Evolutionary conservation across 2,113 vertebrate species (phyloP), one percentile per base, ranked within the genome.

Genomic region (Cyprinodon brontotheroides): DNA sequence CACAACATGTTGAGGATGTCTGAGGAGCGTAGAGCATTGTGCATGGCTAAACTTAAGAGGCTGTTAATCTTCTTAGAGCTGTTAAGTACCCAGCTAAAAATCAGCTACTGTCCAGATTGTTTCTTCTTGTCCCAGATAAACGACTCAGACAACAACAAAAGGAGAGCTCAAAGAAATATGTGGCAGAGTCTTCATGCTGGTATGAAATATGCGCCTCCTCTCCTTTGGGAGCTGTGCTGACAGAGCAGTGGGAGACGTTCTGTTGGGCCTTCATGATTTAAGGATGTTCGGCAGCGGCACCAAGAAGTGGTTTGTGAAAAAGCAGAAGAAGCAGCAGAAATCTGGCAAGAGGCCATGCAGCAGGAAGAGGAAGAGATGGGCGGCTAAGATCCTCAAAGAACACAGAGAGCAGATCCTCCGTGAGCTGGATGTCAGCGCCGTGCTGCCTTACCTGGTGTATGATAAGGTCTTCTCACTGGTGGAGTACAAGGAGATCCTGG

Each of bases 11-110:
- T 70, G 80, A 74, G 80, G 61, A 61, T 80, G 81, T 90, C 75
- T 79, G 76, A 68, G n/a, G 70, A 7, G 72, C 59, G 74, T 73
- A 79, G 83, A 93, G 87, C 88, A 80, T 87, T 93, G 86, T 93
- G 81, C 90, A 89, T 90, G 89, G 91, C 92, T 89, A 91, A 94
- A 92, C 94, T 95, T 93, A 95, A 91, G 79, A 89, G 81, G 83
- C 90, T 89, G 48, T 36, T 95, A 97, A 97, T 98, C 96, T 96
- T 96, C 96, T 97, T 96, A 96, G 85, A 84, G 84, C 88, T 75
- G 74, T 85, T 93, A 94, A 94, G 94, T 93, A 91, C 89, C 83
- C 84, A 79, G 88, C 92, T 88, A 91, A 92, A 91, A 92, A 90
- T 92, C 90, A 91, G 93, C 87, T 74, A 82, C 81, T 86, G 93